Percentiles rank a stretch among this genome's conserved stretches.
These are phyloP conservation scores for Neoniphon sammara DNA, from an alignment of 2,797 vertebrate species.

Conservation along the genomic window DNA sequence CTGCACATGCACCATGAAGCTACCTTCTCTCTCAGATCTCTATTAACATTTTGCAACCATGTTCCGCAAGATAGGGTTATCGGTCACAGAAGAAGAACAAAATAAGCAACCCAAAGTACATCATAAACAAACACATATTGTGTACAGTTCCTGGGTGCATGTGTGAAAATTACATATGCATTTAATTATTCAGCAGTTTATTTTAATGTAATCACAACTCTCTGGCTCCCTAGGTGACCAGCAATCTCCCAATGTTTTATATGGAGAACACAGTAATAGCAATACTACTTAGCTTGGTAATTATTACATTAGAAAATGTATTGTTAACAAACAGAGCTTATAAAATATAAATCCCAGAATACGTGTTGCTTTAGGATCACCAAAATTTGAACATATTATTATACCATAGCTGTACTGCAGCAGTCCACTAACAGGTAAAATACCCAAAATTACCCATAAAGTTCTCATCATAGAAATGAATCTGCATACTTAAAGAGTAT, in stretches of 20 bases:
- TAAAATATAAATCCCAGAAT: background rate
- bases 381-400: background rate
- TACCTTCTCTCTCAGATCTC: conserved; percentile 1
- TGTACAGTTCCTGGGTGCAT: background rate
- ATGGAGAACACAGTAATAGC: background rate
- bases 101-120: conserved; percentile 29
- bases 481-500: background rate
- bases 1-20: background rate
- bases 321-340: too few relatives aligned
- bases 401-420: background rate
- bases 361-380: conserved; percentile 1
- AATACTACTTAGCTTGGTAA: background rate
- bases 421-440: background rate
- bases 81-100: conserved; percentile 27
- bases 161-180: background rate
- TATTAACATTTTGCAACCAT: conserved; percentile 18
- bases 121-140: background rate
- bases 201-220: conserved; percentile 13
- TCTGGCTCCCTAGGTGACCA: conserved; percentile 9
- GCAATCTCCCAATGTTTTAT: background rate
- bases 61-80: conserved; percentile 15
- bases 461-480: background rate
- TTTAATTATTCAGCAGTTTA: conserved; percentile 12
- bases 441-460: too few relatives aligned
- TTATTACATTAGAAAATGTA: too few relatives aligned